Percentiles rank a stretch among this genome's conserved stretches.
Conservation (phyloP, 2,113 vertebrate genomes). For the Aphelocoma coerulescens region DNA sequence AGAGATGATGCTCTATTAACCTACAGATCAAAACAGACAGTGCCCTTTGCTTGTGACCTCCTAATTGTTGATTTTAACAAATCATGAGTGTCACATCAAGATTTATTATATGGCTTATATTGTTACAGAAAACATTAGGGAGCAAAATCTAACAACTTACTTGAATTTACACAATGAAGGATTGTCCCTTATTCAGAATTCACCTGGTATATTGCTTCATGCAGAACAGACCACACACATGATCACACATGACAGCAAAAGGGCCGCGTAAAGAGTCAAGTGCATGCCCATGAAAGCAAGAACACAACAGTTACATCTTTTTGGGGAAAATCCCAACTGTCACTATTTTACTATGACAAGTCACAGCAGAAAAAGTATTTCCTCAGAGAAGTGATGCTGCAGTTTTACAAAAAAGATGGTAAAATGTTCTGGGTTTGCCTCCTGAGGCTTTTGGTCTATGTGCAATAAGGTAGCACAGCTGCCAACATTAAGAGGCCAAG, state of each 20-base stretch:
- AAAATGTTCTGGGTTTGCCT: neutral
- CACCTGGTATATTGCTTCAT: neutral
- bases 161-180: neutral
- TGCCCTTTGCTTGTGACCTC: neutral
- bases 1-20: neutral
- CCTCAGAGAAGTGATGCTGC: neutral
- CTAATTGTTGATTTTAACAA: neutral
- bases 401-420: neutral
- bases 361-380: neutral
- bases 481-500: neutral
- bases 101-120: neutral
- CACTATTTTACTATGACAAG: neutral
- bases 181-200: neutral
- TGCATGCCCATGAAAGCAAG: neutral
- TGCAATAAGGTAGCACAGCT: neutral
- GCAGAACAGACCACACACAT: neutral
- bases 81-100: neutral
- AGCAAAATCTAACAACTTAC: neutral
- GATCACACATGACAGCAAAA: neutral
- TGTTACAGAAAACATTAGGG: neutral
- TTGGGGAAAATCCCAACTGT: neutral
- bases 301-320: neutral
- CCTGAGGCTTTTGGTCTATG: neutral
- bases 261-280: neutral
- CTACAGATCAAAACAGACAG: neutral